Base-by-base conservation (phyloP, 2,888 invertebrate species). In the Iphiclides podalirius region DNA sequence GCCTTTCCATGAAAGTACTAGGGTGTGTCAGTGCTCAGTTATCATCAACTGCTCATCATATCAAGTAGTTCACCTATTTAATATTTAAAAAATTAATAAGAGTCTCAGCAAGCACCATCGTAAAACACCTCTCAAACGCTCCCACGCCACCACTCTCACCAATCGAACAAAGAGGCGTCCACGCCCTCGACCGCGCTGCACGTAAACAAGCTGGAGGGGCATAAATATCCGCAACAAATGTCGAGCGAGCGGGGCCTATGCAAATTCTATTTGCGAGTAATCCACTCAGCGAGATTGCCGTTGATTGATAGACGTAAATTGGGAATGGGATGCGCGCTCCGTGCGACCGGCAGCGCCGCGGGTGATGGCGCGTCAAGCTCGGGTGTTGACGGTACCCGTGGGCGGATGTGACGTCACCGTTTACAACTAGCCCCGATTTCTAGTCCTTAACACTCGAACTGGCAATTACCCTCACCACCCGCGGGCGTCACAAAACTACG, bases 281-380 rank as follows among this genome's bases (percentile, higher is more conserved):
- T 92, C 91, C 91, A 92, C 91, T 92, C 91, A 90, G 87, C 78
- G 91, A 90, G 91, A 91, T 91, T 91, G 91, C 90, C 89, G 88
- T 87, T 91, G 91, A 92, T 91, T 92, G 92, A 92, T 91, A 91
- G 91, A 90, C 90, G 90, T 86, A 91, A 91, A 92, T 92, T 91
- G 92, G 91, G 91, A 91, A 91, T 85, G 81, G 88, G 86, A 80
- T 71, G 72, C 70, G 72, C 62, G 63, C 63, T 63, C 62, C 62
- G 55, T 59, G 60, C 49, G n/a, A n/a, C n/a, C n/a, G n/a, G n/a
- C n/a, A n/a, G n/a, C 41, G 54, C 66, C 53, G 53, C 51, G 36
- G 56, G 64, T 57, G 53, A 59, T 58, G 59, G 56, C 60, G 53
- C 36, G 55, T 9, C 8, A 34, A 35, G 11, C 15, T n/a, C n/a